phyloP scores from a whole-genome alignment of 2,797 vertebrate genomes.

The Malacoctenus gilli region DNA sequence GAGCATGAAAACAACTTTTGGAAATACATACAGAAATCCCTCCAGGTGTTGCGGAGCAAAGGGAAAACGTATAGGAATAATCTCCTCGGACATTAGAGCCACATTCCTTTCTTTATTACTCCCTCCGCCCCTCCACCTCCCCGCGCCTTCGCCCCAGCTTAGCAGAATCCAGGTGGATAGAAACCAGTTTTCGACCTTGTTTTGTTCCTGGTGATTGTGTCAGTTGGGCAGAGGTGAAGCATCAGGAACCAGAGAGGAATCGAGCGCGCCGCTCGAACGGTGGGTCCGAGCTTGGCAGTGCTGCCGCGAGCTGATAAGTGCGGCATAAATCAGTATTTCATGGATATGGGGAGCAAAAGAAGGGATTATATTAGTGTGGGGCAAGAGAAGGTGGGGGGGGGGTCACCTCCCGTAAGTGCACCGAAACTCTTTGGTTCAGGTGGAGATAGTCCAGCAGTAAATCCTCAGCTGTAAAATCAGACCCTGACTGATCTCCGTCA shows the following conservation, averaged over 20 bases:
- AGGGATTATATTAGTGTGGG: conserved; percentile 46
- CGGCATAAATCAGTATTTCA: conserved; percentile 68
- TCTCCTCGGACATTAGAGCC: conserved; percentile 58
- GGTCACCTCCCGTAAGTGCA: conserved; percentile 53
- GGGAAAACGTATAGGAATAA: conserved; percentile 66
- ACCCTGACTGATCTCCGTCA: conserved; percentile 14
- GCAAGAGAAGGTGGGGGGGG: not conserved
- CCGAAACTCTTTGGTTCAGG: conserved; percentile 37
- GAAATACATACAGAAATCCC: conserved; percentile 58
- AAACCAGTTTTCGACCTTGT: conserved; percentile 60
- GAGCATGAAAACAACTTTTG: conserved; percentile 40
- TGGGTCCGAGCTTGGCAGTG: conserved; percentile 38
- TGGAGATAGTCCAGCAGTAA: conserved; percentile 41
- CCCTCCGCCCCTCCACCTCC: conserved; percentile 39
- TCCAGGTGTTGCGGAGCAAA: conserved; percentile 67
- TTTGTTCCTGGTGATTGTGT: conserved; percentile 43
- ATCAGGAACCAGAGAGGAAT: conserved; percentile 45
- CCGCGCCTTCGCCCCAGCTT: conserved; percentile 31
- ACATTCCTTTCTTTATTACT: conserved; percentile 81
- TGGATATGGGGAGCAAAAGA: conserved; percentile 36
- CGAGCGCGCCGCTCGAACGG: too few relatives aligned
- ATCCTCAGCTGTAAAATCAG: conserved; percentile 24
- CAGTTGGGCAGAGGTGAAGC: conserved; percentile 59
- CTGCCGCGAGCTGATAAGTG: conserved; percentile 48
- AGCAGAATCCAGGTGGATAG: conserved; percentile 71